Percentiles rank a stretch among this genome's conserved stretches.
Evolutionary conservation across 2,888 invertebrate species (phyloP).

Genomic region (Cordylochernes scorpioides): DNA sequence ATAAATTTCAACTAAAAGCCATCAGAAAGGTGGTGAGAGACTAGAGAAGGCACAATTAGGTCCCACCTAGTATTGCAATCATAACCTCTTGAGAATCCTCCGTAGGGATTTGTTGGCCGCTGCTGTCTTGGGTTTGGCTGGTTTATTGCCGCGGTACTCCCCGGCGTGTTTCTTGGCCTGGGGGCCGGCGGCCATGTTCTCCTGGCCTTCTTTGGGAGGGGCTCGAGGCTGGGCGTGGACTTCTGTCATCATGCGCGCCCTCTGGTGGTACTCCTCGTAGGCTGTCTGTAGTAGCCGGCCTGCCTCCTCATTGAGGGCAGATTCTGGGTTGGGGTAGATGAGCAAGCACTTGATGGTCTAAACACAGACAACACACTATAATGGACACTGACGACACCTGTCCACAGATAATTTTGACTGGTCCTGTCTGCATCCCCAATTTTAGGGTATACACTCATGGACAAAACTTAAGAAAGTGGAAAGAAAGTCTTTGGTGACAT

Average conservation of each 20-base stretch:
- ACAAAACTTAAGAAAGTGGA: no score
- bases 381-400: no score
- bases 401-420: no score
- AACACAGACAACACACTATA: no score
- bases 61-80: constrained; percentile 21
- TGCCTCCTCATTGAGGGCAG: constrained; percentile 86
- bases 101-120: constrained; percentile 48
- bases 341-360: constrained; percentile 76
- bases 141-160: constrained; percentile 38
- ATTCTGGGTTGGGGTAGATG: constrained; percentile 88
- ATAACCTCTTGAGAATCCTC: constrained; percentile 56
- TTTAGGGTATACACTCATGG: no score
- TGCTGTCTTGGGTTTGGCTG: constrained; percentile 31
- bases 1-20: no score
- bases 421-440: no score
- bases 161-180: constrained; percentile 60
- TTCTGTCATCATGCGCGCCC: constrained; percentile 71
- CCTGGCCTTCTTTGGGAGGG: constrained; percentile 15
- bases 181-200: constrained; percentile 29
- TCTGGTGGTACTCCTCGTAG: constrained; percentile 67
- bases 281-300: constrained; percentile 70
- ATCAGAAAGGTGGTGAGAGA: no score
- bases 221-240: constrained; percentile 36
- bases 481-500: no score
- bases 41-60: no score